Conservation (phyloP, 2,888 invertebrate species). For the Nomada hirtipes region DNA sequence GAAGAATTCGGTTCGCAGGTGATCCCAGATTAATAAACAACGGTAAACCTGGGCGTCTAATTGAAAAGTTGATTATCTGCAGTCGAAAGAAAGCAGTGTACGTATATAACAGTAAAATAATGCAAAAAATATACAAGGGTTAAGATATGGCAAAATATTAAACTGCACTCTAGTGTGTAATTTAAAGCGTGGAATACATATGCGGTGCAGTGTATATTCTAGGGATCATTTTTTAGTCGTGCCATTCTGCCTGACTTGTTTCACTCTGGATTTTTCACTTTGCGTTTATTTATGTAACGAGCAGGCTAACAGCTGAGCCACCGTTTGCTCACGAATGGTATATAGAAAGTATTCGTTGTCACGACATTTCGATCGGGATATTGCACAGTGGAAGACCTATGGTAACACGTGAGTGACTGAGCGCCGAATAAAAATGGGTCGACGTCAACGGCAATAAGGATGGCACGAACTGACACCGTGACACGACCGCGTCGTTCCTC, state of each 20-base stretch:
- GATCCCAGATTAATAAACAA: too few species aligned
- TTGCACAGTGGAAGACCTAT: slow-evolving; percentile 31
- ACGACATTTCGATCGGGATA: slow-evolving; percentile 58
- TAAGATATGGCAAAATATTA: too few species aligned
- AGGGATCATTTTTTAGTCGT: too few species aligned
- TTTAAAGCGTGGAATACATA: too few species aligned
- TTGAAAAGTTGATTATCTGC: too few species aligned
- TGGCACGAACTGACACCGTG: slow-evolving; percentile 63
- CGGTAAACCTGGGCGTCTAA: too few species aligned
- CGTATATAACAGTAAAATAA: too few species aligned
- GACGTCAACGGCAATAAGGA: slow-evolving; percentile 46
- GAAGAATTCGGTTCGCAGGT: too few species aligned
- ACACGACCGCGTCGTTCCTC: slow-evolving; percentile 30
- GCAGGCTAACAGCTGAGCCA: slow-evolving; percentile 6
- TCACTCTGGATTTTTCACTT: slow-evolving; percentile 9
- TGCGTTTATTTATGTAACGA: slow-evolving; percentile 23
- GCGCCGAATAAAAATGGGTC: slow-evolving; percentile 65
- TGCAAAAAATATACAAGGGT: too few species aligned
- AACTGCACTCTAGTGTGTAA: too few species aligned
- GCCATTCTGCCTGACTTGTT: slow-evolving; percentile 6
- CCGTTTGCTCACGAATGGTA: slow-evolving; percentile 25
- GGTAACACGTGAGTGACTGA: slow-evolving; percentile 12
- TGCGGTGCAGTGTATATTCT: too few species aligned
- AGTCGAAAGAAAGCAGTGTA: too few species aligned
- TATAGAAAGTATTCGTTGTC: slow-evolving; percentile 56